Evolutionary conservation across 2,113 vertebrate species (phyloP).

Genomic region (Corythaixoides concolor): DNA sequence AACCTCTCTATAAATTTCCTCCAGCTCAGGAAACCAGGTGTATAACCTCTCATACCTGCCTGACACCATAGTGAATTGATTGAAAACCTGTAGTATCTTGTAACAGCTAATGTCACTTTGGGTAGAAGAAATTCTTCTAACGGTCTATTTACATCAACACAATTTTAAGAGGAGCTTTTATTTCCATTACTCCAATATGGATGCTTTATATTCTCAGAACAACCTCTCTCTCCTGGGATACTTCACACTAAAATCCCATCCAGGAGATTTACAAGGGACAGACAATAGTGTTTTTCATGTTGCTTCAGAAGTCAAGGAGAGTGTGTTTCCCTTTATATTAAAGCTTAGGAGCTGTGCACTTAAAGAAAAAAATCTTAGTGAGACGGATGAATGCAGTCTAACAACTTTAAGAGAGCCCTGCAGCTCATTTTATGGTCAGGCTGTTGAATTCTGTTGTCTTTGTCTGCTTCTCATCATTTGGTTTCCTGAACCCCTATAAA

Average conservation of each 20-base stretch:
- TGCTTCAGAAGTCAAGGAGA: constrained; percentile 46
- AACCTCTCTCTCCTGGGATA: constrained; percentile 28
- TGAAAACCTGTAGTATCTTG: neutral
- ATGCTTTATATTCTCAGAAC: constrained; percentile 37
- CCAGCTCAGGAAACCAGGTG: neutral
- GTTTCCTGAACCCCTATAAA: neutral
- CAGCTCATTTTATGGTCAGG: constrained; percentile 5
- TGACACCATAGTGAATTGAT: neutral
- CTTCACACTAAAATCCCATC: constrained; percentile 55
- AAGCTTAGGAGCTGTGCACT: neutral
- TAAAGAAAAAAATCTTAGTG: neutral
- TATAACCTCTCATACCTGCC: neutral
- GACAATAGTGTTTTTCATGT: constrained; percentile 32
- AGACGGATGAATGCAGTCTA: constrained; percentile 20
- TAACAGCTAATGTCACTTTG: neutral
- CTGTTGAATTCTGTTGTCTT: constrained; percentile 18
- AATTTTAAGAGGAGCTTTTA: constrained; percentile 17
- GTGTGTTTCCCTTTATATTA: constrained; percentile 14
- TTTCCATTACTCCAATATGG: neutral
- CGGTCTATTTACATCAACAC: neutral
- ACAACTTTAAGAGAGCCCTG: neutral
- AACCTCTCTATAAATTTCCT: neutral
- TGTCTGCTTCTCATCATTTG: neutral
- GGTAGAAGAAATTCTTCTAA: neutral
- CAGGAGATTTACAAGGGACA: constrained; percentile 52